Evolutionary conservation across 2,113 vertebrate species (phyloP).

Genomic region (Sturnus vulgaris): DNA sequence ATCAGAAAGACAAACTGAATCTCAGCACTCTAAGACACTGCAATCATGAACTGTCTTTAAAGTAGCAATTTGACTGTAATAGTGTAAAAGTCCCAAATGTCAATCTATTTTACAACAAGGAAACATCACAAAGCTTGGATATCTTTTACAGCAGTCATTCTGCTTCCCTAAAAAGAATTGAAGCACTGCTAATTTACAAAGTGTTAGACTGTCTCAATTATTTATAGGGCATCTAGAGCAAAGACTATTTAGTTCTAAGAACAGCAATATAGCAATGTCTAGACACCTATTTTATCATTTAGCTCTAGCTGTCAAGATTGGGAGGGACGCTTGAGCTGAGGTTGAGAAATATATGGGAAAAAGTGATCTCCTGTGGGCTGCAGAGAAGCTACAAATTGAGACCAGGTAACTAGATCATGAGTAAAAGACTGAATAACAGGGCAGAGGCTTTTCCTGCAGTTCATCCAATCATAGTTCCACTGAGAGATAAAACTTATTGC

Average conservation of each 20-base stretch:
- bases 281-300: slow-evolving; percentile 27
- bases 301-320: neutral
- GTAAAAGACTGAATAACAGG: neutral
- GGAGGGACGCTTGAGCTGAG: neutral
- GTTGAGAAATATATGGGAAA: neutral
- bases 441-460: neutral
- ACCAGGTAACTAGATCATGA: neutral
- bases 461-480: neutral
- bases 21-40: neutral
- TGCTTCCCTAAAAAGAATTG: slow-evolving; percentile 12
- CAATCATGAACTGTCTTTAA: slow-evolving; percentile 9
- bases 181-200: slow-evolving; percentile 38
- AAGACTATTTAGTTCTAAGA: slow-evolving; percentile 22
- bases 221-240: slow-evolving; percentile 4
- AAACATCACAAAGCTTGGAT: slow-evolving; percentile 20
- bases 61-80: slow-evolving; percentile 56
- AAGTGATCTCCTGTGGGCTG: neutral
- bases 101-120: slow-evolving; percentile 66
- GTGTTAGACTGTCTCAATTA: slow-evolving; percentile 11
- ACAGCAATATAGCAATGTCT: slow-evolving; percentile 26
- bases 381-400: neutral
- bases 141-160: slow-evolving; percentile 7
- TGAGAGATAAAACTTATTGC: neutral
- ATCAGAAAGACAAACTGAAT: slow-evolving; percentile 23
- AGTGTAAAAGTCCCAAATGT: slow-evolving; percentile 51